Conservation (phyloP, 2,888 invertebrate species). For the Anoplius nigerrimus region DNA sequence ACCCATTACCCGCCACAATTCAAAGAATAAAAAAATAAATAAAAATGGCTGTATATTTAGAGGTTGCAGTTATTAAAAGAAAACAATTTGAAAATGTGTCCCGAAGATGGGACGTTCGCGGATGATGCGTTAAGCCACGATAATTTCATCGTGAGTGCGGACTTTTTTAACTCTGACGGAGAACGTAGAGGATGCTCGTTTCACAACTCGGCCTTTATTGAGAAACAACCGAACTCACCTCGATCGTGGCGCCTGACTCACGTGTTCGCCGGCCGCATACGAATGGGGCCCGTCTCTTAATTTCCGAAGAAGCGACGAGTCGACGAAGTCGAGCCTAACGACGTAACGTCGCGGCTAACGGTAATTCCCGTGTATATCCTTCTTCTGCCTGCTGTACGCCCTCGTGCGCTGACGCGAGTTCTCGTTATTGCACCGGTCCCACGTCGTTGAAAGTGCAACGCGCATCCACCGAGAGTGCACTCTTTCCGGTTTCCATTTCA, state of each 20-base stretch:
- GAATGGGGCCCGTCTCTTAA: not conserved
- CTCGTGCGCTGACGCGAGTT: not conserved
- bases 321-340: slow-evolving; percentile 6
- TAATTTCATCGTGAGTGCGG: too few relatives aligned
- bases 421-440: slow-evolving; percentile 29
- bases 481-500: slow-evolving; percentile 46
- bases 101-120: too few relatives aligned
- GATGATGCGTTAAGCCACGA: too few relatives aligned
- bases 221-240: too few relatives aligned
- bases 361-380: slow-evolving; percentile 11
- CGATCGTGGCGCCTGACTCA: slow-evolving; percentile 30
- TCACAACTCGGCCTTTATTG: too few relatives aligned
- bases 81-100: too few relatives aligned
- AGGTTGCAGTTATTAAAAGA: too few relatives aligned
- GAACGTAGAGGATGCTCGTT: too few relatives aligned
- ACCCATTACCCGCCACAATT: too few relatives aligned
- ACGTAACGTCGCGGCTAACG: slow-evolving; percentile 26
- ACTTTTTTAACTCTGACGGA: too few relatives aligned
- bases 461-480: slow-evolving; percentile 19
- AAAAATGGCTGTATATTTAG: too few relatives aligned
- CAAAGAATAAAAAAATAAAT: not conserved
- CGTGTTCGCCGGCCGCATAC: slow-evolving; percentile 27
- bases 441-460: slow-evolving; percentile 43
- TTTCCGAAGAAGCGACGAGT: slow-evolving; percentile 9
- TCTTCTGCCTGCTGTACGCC: not conserved